Evolutionary conservation across 2,113 vertebrate species (phyloP).

Genomic region (Myiopsitta monachus): DNA sequence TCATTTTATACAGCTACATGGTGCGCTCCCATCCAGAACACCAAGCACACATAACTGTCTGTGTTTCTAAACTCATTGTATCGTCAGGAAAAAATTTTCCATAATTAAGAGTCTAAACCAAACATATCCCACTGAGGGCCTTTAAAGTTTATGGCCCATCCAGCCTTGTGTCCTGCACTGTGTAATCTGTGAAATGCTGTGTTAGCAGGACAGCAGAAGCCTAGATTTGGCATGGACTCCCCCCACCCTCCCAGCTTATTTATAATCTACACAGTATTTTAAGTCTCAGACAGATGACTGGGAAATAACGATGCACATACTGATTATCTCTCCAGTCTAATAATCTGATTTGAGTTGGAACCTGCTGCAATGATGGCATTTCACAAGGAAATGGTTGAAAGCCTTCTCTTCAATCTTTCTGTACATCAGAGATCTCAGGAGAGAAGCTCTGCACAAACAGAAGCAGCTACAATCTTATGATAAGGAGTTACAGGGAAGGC

Average conservation of each 20-base stretch:
- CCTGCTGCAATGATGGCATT: neutral
- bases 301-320: neutral
- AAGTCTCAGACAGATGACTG: neutral
- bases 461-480: neutral
- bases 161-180: neutral
- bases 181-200: conserved; percentile 21
- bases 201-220: neutral
- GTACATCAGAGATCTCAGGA: neutral
- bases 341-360: conserved; percentile 6
- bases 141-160: conserved; percentile 50
- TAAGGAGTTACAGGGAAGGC: neutral
- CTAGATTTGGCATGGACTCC: neutral
- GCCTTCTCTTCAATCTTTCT: neutral
- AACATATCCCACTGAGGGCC: conserved; percentile 15
- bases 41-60: neutral
- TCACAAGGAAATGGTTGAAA: neutral
- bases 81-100: neutral
- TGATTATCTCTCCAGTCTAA: conserved; percentile 25
- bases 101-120: conserved; percentile 39
- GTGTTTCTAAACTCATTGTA: conserved; percentile 7
- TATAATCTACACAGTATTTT: conserved; percentile 19
- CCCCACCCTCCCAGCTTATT: neutral
- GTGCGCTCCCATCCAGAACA: neutral
- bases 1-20: neutral
- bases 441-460: neutral